A percentile compares a stretch with the other conserved stretches of the same genome.
These are phyloP conservation scores for Trypoxylus dichotomus DNA, from an alignment of 1,140 invertebrate genomes.

Conservation along the genomic window DNA sequence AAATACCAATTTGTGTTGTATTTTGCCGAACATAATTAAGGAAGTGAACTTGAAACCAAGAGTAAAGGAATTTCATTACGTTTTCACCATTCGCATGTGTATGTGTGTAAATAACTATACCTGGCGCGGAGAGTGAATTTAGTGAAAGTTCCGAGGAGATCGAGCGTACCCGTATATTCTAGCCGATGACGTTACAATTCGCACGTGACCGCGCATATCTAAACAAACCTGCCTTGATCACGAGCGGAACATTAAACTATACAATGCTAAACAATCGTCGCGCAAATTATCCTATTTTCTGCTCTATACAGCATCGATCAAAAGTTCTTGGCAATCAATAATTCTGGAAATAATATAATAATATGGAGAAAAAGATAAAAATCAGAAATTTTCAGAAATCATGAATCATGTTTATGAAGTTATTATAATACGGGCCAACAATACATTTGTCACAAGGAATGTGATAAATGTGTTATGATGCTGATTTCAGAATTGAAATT, in stretches of 20 bases:
- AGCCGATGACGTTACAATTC: slow-evolving; percentile 13
- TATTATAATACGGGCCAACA: no score
- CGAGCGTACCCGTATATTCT: background rate
- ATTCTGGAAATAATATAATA: no score
- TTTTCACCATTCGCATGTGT: background rate
- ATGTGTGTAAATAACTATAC: background rate
- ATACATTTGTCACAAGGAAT: no score
- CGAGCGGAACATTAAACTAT: slow-evolving; percentile 3
- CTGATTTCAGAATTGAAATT: no score
- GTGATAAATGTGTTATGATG: no score
- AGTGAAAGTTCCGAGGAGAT: slow-evolving; percentile 20
- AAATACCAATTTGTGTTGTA: no score
- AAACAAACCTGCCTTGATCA: slow-evolving; percentile 20
- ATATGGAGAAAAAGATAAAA: no score
- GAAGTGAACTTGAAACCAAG: slow-evolving; percentile 29
- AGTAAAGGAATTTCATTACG: slow-evolving; percentile 26
- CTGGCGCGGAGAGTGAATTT: background rate
- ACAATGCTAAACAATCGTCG: background rate
- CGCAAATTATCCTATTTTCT: background rate
- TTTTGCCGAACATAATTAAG: background rate
- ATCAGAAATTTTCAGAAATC: no score
- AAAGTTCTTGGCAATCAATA: no score
- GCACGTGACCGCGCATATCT: background rate
- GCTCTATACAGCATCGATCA: no score
- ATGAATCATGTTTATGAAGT: no score